These are phyloP conservation scores for Volucella zonaria DNA, from an alignment of 2,888 invertebrate genomes.

Conservation along the genomic window DNA sequence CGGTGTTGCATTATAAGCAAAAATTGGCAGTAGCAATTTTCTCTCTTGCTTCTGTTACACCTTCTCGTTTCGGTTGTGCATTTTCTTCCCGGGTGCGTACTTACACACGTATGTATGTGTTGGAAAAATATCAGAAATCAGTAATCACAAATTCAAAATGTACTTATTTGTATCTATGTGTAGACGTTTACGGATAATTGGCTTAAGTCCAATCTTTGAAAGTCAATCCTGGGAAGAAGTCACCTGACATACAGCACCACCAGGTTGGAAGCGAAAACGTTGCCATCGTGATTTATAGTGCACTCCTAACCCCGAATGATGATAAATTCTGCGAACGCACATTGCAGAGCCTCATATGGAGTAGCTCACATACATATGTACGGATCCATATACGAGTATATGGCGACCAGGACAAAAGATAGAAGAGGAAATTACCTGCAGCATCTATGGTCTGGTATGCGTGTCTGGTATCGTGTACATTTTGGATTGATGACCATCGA, in stretches of 20 bases:
- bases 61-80: constrained; percentile 12
- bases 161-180: neutral
- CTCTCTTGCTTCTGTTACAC: constrained; percentile 37
- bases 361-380: constrained; percentile 25
- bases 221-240: constrained; percentile 68
- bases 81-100: constrained; percentile 54
- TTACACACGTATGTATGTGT: constrained; percentile 26
- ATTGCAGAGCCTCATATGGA: constrained; percentile 54
- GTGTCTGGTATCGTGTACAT: constrained; percentile 45
- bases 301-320: constrained; percentile 49
- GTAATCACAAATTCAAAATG: neutral
- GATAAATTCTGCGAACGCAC: constrained; percentile 51
- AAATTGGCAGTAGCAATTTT: constrained; percentile 60
- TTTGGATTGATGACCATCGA: constrained; percentile 67
- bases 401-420: constrained; percentile 9
- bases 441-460: constrained; percentile 58
- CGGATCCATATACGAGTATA: neutral
- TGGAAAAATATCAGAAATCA: neutral
- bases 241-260: constrained; percentile 64
- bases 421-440: constrained; percentile 3
- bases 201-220: constrained; percentile 61
- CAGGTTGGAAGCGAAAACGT: constrained; percentile 42
- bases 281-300: constrained; percentile 61
- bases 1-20: constrained; percentile 8
- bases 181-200: constrained; percentile 56